Conservation (phyloP, 1,140 invertebrate species). For the Hypsibius dujardini region DNA sequence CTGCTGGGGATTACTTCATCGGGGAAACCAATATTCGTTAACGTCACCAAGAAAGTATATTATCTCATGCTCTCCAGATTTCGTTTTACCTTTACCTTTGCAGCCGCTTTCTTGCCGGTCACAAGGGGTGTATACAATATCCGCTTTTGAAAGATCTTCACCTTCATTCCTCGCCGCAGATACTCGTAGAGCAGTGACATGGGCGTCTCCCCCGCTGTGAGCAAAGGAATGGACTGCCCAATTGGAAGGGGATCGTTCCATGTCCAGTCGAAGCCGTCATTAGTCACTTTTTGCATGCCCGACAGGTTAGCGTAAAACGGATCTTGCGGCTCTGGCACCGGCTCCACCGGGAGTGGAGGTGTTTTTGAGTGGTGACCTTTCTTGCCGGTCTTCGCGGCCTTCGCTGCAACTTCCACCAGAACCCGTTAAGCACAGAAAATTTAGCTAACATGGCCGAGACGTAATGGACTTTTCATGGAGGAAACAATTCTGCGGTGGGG, state of each 20-base stretch:
- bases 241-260: neutral
- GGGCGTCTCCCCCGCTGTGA: neutral
- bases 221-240: neutral
- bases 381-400: neutral
- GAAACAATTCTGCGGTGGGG: too few species aligned
- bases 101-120: neutral
- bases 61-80: neutral
- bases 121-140: neutral
- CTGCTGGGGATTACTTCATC: neutral
- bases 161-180: neutral
- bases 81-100: neutral
- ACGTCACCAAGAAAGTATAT: neutral
- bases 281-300: neutral
- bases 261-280: neutral
- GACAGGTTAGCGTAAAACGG: neutral
- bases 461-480: too few species aligned
- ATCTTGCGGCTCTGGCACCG: neutral
- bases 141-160: neutral
- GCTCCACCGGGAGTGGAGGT: neutral
- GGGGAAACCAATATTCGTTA: conserved; percentile 9
- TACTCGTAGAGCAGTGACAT: neutral
- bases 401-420: neutral
- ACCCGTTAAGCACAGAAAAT: too few species aligned
- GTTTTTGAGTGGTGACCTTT: neutral
- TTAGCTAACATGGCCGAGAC: too few species aligned